Evolutionary conservation across 2,113 vertebrate genomes (phyloP), one percentile per base, ranked within the genome.

Genomic region (Electrona antarctica): DNA sequence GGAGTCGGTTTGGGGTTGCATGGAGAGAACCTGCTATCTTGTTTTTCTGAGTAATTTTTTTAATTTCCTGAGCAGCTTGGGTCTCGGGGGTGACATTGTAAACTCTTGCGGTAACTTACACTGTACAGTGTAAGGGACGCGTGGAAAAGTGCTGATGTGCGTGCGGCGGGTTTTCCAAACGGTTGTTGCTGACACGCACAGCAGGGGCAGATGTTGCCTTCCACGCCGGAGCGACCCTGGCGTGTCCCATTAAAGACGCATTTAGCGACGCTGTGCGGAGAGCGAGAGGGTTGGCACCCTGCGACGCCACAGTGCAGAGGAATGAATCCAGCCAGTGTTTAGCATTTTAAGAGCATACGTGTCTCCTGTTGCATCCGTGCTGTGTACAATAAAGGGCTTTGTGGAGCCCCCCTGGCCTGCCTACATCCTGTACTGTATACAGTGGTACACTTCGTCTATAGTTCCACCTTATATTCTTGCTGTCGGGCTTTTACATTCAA

Each of bases 31-130:
- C 65, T 29, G 56, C 68, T 84, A 77, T 85, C 72, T 76, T 79
- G 74, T 69, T 79, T 82, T 82, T 76, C 56, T 1, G 55, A 47
- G 47, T 33, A 68, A 57, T 71, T 78, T 73, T 64, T 84, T 85
- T 85, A 69, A 87, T 85, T 87, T 87, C 87, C 79, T 85, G 79
- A 84, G 84, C 68, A 61, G 64, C 72, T 67, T 28, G 11, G 33
- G 58, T 71, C 75, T 70, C 73, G 1, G 10, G 77, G 57, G 80
- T 64, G 55, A 67, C 41, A 75, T 58, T 80, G 47, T 77, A 21
- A 14, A 4, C 45, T 59, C 14, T 67, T 76, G 47, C 28, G 59
- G 66, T 76, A 69, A 69, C 71, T 54, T 70, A 51, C 64, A 57
- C 49, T 14, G 46, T 67, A 21, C 2, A 41, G 60, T 64, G 11